Evolutionary conservation across 2,113 vertebrate genomes (phyloP).

Genomic region (Cairina moschata): DNA sequence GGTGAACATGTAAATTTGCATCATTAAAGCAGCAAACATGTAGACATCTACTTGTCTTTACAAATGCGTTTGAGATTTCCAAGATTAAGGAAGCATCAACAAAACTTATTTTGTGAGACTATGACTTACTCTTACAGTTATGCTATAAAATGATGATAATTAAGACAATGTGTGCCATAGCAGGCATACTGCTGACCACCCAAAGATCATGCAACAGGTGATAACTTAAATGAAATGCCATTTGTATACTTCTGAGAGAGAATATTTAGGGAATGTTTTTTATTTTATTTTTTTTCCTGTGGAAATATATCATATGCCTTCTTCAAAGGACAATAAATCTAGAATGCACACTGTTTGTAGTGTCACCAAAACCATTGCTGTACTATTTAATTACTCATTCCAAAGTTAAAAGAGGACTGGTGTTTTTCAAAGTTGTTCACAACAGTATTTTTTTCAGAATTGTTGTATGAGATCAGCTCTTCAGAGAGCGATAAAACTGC

Average conservation of each 20-base stretch:
- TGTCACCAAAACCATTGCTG: neutral
- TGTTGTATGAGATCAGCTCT: neutral
- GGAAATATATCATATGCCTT: neutral
- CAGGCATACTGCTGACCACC: neutral
- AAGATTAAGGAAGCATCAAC: neutral
- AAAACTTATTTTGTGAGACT: neutral
- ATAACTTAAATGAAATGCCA: accelerated
- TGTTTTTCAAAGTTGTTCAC: neutral
- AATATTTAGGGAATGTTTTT: neutral
- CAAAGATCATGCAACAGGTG: neutral
- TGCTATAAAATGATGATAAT: neutral
- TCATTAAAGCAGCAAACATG: neutral
- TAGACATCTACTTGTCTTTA: neutral
- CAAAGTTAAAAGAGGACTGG: neutral
- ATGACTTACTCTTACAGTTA: neutral
- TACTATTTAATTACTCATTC: neutral
- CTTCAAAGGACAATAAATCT: neutral
- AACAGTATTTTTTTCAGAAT: neutral
- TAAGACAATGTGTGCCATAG: neutral
- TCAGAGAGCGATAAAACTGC: neutral
- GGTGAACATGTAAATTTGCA: neutral
- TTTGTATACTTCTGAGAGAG: neutral
- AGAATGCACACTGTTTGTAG: neutral
- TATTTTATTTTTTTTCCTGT: neutral
- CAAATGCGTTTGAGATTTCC: neutral